These are phyloP conservation scores for Dromas ardeola DNA, from an alignment of 2,113 vertebrate genomes.

Conservation along the genomic window DNA sequence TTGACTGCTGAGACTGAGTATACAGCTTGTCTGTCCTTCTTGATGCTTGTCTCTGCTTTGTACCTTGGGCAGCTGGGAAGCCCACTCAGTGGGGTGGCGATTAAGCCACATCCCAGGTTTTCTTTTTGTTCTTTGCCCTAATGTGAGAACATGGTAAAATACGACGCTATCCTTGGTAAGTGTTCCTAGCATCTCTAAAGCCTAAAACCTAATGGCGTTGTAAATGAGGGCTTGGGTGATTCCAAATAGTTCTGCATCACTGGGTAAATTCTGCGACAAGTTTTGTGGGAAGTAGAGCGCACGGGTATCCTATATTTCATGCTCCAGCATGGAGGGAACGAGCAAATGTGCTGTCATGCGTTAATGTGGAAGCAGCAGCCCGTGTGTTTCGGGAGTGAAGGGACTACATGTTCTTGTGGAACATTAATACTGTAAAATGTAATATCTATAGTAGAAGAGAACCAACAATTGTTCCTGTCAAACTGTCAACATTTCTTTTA, in stretches of 20 bases:
- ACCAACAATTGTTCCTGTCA: background rate
- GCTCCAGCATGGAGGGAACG: background rate
- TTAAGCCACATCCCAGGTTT: background rate
- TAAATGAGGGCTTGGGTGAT: background rate
- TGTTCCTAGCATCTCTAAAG: background rate
- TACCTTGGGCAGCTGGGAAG: background rate
- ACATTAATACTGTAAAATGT: background rate
- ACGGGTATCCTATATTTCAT: fast-evolving
- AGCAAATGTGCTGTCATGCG: background rate
- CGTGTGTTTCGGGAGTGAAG: background rate
- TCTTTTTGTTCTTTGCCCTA: background rate
- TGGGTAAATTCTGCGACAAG: background rate
- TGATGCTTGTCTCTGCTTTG: background rate
- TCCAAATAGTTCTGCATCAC: background rate
- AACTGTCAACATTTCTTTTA: background rate
- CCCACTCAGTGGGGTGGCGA: background rate
- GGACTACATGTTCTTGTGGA: background rate
- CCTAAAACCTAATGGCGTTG: background rate
- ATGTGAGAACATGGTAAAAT: background rate
- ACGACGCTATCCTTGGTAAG: background rate
- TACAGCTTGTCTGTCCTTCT: background rate
- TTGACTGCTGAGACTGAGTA: background rate
- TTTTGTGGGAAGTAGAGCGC: background rate
- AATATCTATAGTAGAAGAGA: background rate
- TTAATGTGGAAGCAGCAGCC: background rate